Percentiles rank a stretch among this genome's conserved stretches.
phyloP scores from a whole-genome alignment of 1,140 invertebrate species.

The Rhagoletis zephyria region DNA sequence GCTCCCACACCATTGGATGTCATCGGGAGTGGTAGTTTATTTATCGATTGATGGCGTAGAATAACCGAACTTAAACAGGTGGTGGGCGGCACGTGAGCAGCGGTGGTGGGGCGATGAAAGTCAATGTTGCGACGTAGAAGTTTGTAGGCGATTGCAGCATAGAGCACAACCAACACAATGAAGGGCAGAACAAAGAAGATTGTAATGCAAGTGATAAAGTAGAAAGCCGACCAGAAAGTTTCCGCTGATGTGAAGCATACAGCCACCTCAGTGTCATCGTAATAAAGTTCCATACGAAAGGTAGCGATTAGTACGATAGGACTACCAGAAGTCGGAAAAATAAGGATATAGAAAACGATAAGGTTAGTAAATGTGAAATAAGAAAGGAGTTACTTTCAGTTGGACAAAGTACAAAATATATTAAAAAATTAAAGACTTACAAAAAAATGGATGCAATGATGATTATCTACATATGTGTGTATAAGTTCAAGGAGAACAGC shows the following conservation, averaged over 20 bases:
- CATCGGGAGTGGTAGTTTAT: not conserved
- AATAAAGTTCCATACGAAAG: constrained; percentile 80
- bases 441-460: no score
- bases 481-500: no score
- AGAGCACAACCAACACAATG: constrained; percentile 83
- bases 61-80: constrained; percentile 60
- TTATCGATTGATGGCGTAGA: constrained; percentile 70
- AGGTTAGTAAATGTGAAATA: not conserved
- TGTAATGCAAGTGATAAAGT: constrained; percentile 82
- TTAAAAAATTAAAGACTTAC: no score
- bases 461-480: no score
- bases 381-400: not conserved
- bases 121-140: constrained; percentile 75
- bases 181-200: constrained; percentile 88
- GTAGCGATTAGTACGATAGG: constrained; percentile 85
- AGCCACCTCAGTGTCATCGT: constrained; percentile 78
- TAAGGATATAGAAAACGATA: not conserved
- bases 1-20: constrained; percentile 61
- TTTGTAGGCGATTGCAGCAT: constrained; percentile 84
- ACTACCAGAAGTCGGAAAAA: constrained; percentile 73
- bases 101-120: constrained; percentile 62
- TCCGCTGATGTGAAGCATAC: constrained; percentile 82
- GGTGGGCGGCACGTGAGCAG: constrained; percentile 5
- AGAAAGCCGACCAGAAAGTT: constrained; percentile 81
- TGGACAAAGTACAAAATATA: no score